A percentile compares a stretch with the other conserved stretches of the same genome.
Evolutionary conservation across 30 jellyfish, hydroid and myxozoan species (phyloP).

Genomic region (Aurelia aurita): DNA sequence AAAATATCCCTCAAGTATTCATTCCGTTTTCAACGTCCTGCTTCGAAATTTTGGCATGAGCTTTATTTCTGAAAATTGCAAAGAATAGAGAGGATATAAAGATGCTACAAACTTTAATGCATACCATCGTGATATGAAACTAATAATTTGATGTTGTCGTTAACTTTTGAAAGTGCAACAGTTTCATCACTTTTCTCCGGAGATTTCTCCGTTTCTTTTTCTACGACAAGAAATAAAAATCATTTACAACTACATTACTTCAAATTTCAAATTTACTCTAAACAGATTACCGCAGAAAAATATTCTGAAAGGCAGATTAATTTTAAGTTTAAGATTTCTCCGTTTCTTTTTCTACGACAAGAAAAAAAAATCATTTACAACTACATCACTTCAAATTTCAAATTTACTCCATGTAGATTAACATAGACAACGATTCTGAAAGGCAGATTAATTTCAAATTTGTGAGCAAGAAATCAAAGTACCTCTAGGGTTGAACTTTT

Average conservation of each 20-base stretch:
- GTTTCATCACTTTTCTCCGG: constrained; percentile 48
- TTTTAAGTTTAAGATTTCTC: too few species aligned
- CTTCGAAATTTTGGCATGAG: too few species aligned
- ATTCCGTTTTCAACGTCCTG: too few species aligned
- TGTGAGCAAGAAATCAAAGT: background rate
- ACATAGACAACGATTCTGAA: background rate
- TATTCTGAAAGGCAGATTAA: background rate
- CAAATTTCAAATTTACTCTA: background rate
- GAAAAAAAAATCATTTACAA: background rate
- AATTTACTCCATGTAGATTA: background rate
- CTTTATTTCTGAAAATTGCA: too few species aligned
- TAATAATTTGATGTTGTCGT: constrained; percentile 43
- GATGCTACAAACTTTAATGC: background rate
- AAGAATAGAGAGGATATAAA: too few species aligned
- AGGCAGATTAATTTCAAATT: too few species aligned
- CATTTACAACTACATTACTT: background rate
- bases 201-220: constrained; percentile 28
- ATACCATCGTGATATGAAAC: constrained; percentile 38
- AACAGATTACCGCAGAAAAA: background rate
- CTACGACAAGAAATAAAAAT: background rate
- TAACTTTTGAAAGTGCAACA: constrained; percentile 55
- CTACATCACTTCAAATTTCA: background rate
- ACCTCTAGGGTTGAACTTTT: constrained; percentile 55
- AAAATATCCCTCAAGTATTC: too few species aligned
- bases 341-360: constrained; percentile 5